Conservation (phyloP, 1,140 invertebrate genomes). For the Drosophila lini region DNA sequence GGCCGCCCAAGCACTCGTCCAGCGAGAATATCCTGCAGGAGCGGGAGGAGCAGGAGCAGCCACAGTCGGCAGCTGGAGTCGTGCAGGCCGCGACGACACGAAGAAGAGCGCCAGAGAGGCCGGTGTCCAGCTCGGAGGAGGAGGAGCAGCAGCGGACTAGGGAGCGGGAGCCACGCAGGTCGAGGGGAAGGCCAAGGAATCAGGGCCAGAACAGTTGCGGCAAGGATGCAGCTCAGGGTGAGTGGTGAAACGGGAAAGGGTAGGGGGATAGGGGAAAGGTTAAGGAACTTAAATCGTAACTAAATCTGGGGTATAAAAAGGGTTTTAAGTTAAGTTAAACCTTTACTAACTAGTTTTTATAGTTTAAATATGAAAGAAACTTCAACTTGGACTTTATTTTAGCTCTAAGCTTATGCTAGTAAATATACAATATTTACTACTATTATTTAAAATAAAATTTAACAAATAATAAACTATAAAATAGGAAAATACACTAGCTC, state of each 20-base stretch:
- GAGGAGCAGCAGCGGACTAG: slow-evolving; percentile 1
- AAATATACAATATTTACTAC: too few relatives aligned
- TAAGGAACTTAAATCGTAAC: not conserved
- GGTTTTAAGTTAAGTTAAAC: not conserved
- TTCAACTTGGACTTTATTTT: not conserved
- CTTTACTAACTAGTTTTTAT: not conserved
- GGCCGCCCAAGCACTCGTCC: slow-evolving; percentile 56
- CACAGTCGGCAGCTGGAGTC: slow-evolving; percentile 9
- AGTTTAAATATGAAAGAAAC: not conserved
- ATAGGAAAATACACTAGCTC: not conserved
- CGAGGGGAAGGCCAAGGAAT: slow-evolving; percentile 39
- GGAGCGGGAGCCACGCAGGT: slow-evolving; percentile 10
- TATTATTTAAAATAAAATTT: too few relatives aligned
- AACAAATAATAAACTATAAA: too few relatives aligned
- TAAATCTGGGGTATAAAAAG: too few relatives aligned
- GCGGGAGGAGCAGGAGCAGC: slow-evolving; percentile 8
- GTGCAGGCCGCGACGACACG: slow-evolving; percentile 59
- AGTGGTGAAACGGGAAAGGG: not conserved
- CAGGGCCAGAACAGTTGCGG: slow-evolving; percentile 42
- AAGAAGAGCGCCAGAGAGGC: slow-evolving; percentile 8
- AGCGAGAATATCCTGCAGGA: slow-evolving; percentile 61
- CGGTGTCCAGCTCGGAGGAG: slow-evolving; percentile 63
- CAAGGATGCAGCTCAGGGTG: slow-evolving; percentile 60
- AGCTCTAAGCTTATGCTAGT: too few relatives aligned
- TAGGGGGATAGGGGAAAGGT: not conserved